Percentiles rank a stretch among this genome's conserved stretches.
Conservation (phyloP, 2,113 vertebrate genomes). For the Polypterus bichir region DNA sequence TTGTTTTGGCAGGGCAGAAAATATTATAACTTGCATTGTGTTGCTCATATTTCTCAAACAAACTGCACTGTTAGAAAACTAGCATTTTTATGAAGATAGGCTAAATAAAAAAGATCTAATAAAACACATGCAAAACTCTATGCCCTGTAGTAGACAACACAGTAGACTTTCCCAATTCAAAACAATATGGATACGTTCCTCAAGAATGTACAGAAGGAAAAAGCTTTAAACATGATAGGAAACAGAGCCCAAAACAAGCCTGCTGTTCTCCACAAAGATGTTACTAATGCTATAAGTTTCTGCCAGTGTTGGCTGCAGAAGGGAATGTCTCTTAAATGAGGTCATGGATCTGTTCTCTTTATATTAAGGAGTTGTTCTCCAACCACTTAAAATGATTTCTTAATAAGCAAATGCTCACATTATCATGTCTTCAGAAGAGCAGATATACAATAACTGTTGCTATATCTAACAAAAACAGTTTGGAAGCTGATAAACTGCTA, state of each 20-base stretch:
- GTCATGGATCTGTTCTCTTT: conserved; percentile 21
- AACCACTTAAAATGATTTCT: conserved; percentile 11
- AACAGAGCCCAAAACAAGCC: background rate
- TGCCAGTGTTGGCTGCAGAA: conserved; percentile 6
- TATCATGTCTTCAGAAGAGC: conserved; percentile 18
- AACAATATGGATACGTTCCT: too few relatives aligned
- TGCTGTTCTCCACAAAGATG: background rate
- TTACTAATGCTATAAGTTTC: background rate
- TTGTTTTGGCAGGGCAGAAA: too few relatives aligned
- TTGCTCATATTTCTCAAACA: too few relatives aligned
- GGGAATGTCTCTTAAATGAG: conserved; percentile 14
- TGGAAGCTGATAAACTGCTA: conserved; percentile 58
- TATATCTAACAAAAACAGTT: conserved; percentile 42
- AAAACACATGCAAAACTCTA: too few relatives aligned
- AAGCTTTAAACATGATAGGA: background rate
- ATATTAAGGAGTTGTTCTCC: conserved; percentile 12
- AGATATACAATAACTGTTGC: conserved; percentile 22
- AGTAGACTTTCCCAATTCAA: too few relatives aligned
- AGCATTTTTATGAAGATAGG: too few relatives aligned
- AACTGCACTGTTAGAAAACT: too few relatives aligned
- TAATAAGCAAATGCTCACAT: conserved; percentile 13
- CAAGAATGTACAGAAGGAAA: background rate
- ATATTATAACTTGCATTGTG: too few relatives aligned
- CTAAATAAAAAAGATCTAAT: too few relatives aligned
- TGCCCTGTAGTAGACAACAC: too few relatives aligned